These are phyloP conservation scores for Neosilurus hyrtlii DNA, from an alignment of 2,797 vertebrate genomes.

Conservation along the genomic window DNA sequence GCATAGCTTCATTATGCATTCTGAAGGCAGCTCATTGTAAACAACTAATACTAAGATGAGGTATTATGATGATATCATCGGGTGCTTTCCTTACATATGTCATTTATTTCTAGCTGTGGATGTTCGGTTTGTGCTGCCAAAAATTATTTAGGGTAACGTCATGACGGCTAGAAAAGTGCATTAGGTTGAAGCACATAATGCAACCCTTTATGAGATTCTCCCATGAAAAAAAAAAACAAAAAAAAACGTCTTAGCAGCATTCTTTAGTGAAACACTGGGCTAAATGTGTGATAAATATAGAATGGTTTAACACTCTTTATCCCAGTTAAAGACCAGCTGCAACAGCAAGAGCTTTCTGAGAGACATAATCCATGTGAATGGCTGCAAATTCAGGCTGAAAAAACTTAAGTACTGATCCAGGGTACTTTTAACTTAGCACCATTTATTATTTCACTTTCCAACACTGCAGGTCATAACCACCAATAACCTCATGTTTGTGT, in stretches of 20 bases:
- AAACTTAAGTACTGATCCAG: not conserved
- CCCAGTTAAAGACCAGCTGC: no score
- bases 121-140: slow-evolving; percentile 14
- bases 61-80: not conserved
- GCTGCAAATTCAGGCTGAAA: not conserved
- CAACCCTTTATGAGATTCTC: not conserved
- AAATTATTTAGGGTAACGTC: not conserved
- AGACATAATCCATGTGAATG: not conserved
- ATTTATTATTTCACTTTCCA: not conserved
- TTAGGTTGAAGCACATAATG: not conserved
- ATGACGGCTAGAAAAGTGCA: not conserved
- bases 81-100: not conserved
- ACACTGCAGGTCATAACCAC: not conserved
- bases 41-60: not conserved
- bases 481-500: not conserved
- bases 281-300: not conserved
- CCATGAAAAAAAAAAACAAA: not conserved
- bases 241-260: not conserved
- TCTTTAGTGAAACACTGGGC: not conserved
- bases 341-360: not conserved
- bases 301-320: not conserved
- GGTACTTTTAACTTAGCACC: not conserved
- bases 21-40: not conserved
- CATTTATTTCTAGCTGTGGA: slow-evolving; percentile 12
- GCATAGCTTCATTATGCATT: not conserved